Base-by-base conservation (phyloP, 2,888 invertebrate genomes). In the Cyaniris semiargus region DNA sequence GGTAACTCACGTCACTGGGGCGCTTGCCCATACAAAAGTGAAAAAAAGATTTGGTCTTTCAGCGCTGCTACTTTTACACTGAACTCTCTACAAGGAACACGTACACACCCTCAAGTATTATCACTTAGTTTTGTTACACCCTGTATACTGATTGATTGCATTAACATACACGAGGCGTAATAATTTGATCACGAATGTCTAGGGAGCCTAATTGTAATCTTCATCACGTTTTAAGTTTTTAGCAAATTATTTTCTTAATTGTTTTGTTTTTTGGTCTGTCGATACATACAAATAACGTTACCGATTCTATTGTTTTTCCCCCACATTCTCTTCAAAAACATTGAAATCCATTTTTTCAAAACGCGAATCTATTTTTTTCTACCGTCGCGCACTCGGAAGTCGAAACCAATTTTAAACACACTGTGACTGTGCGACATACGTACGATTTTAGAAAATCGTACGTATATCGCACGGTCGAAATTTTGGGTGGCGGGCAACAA, bases 121-220 rank as follows among this genome's bases (percentile, higher is more conserved):
- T n/a, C n/a, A n/a, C n/a, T n/a, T n/a, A n/a, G n/a, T n/a, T n/a
- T n/a, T n/a, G n/a, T n/a, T n/a, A n/a, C n/a, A n/a, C n/a, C n/a
- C n/a, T n/a, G n/a, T n/a, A n/a, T 18, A 38, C 70, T 27, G 38
- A n/a, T 71, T 21, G 71, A 34, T 38, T 13, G 53, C 48, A 74
- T 74, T 74, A 53, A 74, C 21, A 74, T 74, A 74, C 74, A 74
- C 15, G 23, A 21, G 23, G 74, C 53, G 53, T 74, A 27, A 15
- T 0, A 13, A 27, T 27, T 74, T 8, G 74, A 74, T 74, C 53
- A 72, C 72, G 72, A 72, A 66, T 66, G 74, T 74, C 74, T 74
- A 18, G 74, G 74, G 44, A 74, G 66, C 13, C 5, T 15, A 13
- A 31, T 66, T 66, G 27, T 66, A 18, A 66, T 66, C 0, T 27